Evolutionary conservation across 2,888 invertebrate species (phyloP).

Genomic region (Steinernema hermaphroditum): DNA sequence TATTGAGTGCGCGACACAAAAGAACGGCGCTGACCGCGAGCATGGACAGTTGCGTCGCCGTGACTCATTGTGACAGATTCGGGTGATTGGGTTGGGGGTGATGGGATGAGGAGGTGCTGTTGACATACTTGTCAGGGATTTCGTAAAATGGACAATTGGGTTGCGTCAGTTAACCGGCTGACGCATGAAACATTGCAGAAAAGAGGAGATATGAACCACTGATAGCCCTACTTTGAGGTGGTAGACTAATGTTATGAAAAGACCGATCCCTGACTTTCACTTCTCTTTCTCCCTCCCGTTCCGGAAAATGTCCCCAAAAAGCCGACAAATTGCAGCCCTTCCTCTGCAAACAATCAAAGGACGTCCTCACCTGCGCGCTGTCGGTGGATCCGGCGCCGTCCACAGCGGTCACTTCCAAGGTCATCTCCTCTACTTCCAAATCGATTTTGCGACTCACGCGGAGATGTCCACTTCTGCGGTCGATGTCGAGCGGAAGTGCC

Average conservation of each 20-base stretch:
- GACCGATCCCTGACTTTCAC: too few species aligned
- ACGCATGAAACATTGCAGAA: too few species aligned
- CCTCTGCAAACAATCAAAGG: not conserved
- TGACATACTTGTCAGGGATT: too few species aligned
- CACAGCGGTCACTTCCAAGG: slow-evolving; percentile 31
- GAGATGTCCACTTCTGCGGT: slow-evolving; percentile 12
- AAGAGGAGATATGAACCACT: too few species aligned
- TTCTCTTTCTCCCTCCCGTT: too few species aligned
- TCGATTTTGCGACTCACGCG: slow-evolving; percentile 25
- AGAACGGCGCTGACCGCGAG: not conserved
- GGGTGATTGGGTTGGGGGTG: too few species aligned
- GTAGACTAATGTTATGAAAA: too few species aligned
- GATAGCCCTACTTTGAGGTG: too few species aligned
- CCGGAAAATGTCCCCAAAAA: not conserved
- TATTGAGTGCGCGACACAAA: slow-evolving; percentile 23
- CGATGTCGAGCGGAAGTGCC: slow-evolving; percentile 21
- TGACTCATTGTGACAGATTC: too few species aligned
- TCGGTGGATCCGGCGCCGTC: slow-evolving; percentile 23
- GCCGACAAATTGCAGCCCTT: not conserved
- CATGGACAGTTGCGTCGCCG: not conserved
- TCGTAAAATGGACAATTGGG: too few species aligned
- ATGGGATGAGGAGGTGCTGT: too few species aligned
- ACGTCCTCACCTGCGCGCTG: slow-evolving; percentile 15
- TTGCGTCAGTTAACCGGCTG: too few species aligned
- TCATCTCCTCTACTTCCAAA: slow-evolving; percentile 21